Evolutionary conservation across 2,113 vertebrate genomes (phyloP), one percentile per base, ranked within the genome.

Genomic region (Chaetura pelagica): DNA sequence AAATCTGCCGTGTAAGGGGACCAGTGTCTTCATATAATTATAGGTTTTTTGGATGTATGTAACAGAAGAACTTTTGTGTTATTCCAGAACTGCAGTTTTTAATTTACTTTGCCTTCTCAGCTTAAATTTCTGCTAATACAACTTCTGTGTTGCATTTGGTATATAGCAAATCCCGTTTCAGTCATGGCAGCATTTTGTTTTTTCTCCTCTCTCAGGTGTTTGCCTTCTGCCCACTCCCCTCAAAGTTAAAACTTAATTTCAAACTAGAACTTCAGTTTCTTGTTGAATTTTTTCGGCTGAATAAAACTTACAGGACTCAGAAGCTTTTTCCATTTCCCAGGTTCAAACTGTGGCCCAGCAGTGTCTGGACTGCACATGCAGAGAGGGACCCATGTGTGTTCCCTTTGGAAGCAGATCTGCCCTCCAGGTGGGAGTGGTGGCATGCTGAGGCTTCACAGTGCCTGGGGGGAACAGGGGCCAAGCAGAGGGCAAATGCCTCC

Each of bases 11-110:
- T 69, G 27, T 49, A 20, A 32, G 40, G 18, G 9, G 49, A 62
- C 76, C 12, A 12, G 10, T 64, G 15, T 58, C 24, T 75, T 90
- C 40, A 9, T 83, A 34, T 58, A 84, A 57, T 76, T 72, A 18
- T 0, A 74, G 42, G 13, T 79, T 91, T 91, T 62, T 42, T 9
- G 21, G 20, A 22, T 0, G 0, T 38, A 23, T 7, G 3, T 68
- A 32, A 32, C 62, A 68, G 49, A 69, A 88, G 24, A 77, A 63
- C 12, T 26, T 76, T n/a, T 3, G 3, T 59, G 67, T 92, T 88
- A 59, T 27, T n/a, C 26, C 59, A 83, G 38, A 76, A 30, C 8
- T 55, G 29, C 21, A 24, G 24, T 63, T 94, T 92, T 82, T 42
- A 77, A 57, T 66, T 15, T 68, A 49, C 64, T 90, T 80, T 87